These are phyloP conservation scores for Callyntrura sp. DNA, from an alignment of 2,888 invertebrate genomes.

Conservation along the genomic window DNA sequence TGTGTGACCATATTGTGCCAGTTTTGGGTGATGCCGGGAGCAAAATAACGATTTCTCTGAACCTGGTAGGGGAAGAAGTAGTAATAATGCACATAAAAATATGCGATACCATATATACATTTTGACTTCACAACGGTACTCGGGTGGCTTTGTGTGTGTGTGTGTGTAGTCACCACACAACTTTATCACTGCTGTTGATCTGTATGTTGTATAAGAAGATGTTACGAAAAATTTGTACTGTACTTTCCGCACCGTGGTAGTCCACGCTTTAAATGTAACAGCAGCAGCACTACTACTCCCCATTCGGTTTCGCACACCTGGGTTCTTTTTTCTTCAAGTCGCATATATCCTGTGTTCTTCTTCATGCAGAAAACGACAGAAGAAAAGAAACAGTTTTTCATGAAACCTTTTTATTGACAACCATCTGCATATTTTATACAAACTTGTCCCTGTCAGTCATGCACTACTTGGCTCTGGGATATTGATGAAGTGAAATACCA, in stretches of 20 bases:
- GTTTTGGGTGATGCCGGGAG: constrained; percentile 52
- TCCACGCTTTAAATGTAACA: neutral
- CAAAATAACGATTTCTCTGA: constrained; percentile 50
- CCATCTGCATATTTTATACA: constrained; percentile 66
- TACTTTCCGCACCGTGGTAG: too few species aligned
- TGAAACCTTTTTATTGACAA: constrained; percentile 62
- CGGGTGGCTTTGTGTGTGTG: neutral
- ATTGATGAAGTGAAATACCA: constrained; percentile 31
- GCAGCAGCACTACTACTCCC: neutral
- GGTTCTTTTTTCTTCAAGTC: constrained; percentile 14
- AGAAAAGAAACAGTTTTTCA: constrained; percentile 41
- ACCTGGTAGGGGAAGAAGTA: neutral
- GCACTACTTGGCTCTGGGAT: constrained; percentile 10
- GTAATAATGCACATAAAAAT: neutral
- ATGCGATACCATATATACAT: constrained; percentile 3
- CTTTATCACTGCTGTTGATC: neutral
- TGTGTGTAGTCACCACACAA: neutral
- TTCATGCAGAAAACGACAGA: constrained; percentile 41
- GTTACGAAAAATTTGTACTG: neutral
- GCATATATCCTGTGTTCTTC: constrained; percentile 22
- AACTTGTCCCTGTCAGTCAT: constrained; percentile 51
- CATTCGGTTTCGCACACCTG: constrained; percentile 71
- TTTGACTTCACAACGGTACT: neutral
- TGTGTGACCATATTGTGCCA: constrained; percentile 57
- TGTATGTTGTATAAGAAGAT: neutral